Evolutionary conservation across 92 coral and sea anemone species (phyloP).

Genomic region (Scolanthus callimorphus): DNA sequence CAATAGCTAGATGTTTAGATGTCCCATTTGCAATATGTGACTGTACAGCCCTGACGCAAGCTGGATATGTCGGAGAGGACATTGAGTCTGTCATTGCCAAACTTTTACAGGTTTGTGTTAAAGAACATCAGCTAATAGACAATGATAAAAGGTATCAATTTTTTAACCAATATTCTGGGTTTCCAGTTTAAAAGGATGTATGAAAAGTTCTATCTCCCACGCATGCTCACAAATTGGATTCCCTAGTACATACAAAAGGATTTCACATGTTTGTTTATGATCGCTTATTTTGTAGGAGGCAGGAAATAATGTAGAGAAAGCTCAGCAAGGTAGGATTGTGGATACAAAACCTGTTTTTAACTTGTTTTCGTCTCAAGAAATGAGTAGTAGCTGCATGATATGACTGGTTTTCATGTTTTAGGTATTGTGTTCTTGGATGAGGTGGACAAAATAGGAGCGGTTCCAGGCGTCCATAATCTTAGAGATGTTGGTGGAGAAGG

Average conservation of each 20-base stretch:
- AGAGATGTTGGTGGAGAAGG: constrained; percentile 99
- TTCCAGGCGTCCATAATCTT: constrained; percentile 96
- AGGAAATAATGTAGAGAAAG: constrained; percentile 92
- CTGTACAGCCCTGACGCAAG: constrained; percentile 96
- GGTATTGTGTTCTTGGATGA: constrained; percentile 98
- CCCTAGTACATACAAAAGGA: too few species aligned
- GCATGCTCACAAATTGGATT: too few species aligned
- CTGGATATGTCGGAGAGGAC: constrained; percentile 99
- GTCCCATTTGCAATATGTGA: constrained; percentile 99
- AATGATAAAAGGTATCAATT: too few species aligned
- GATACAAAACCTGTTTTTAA: too few species aligned
- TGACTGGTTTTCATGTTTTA: constrained; percentile 1
- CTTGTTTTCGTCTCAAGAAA: too few species aligned
- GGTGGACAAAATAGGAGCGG: constrained; percentile 96
- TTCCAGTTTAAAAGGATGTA: too few species aligned
- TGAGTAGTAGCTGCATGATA: too few species aligned
- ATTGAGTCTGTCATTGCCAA: constrained; percentile 97
- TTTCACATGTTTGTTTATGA: constrained; percentile 1
- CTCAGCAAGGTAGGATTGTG: constrained; percentile 96
- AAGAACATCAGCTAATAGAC: too few species aligned
- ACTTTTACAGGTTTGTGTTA: constrained; percentile 92
- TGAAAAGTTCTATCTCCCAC: too few species aligned
- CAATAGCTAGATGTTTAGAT: constrained; percentile 94
- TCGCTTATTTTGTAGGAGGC: constrained; percentile 56
- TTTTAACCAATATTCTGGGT: too few species aligned